phyloP scores from a whole-genome alignment of 2,113 vertebrate genomes.

The Rhombomys opimus region DNA sequence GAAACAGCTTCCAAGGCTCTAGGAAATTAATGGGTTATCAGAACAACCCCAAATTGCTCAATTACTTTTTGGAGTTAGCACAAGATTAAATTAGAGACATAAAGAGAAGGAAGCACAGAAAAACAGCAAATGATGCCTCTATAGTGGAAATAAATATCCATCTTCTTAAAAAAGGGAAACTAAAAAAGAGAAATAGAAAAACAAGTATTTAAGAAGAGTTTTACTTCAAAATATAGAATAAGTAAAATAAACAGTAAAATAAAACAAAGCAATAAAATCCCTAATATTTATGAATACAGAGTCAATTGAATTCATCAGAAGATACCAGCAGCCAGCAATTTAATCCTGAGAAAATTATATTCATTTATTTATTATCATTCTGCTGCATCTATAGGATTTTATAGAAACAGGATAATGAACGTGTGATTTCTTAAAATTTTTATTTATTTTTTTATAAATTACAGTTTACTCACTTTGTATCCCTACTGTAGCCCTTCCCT shows the following conservation, averaged over 20 bases:
- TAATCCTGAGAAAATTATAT: conserved; percentile 41
- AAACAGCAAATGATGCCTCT: conserved; percentile 52
- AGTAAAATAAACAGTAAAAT: neutral
- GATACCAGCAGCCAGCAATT: neutral
- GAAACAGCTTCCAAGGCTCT: neutral
- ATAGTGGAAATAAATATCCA: conserved; percentile 53
- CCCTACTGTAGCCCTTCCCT: too few relatives aligned
- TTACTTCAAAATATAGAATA: conserved; percentile 2
- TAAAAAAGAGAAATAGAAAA: neutral
- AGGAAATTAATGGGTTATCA: conserved; percentile 42
- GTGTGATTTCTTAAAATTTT: neutral
- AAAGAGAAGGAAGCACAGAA: conserved; percentile 47
- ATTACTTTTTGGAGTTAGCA: conserved; percentile 45
- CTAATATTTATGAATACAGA: conserved; percentile 17
- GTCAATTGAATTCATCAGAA: conserved; percentile 45
- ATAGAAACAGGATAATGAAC: neutral
- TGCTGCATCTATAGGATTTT: neutral
- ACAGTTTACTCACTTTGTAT: too few relatives aligned
- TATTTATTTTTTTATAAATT: neutral
- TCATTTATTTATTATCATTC: neutral
- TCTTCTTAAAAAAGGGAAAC: conserved; percentile 4
- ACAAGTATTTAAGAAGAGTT: neutral
- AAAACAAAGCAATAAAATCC: neutral
- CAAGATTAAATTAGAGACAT: conserved; percentile 62
- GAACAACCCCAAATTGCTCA: conserved; percentile 63